Base-by-base conservation (phyloP, 1,140 invertebrate species). In the Polypedilum vanderplanki region DNA sequence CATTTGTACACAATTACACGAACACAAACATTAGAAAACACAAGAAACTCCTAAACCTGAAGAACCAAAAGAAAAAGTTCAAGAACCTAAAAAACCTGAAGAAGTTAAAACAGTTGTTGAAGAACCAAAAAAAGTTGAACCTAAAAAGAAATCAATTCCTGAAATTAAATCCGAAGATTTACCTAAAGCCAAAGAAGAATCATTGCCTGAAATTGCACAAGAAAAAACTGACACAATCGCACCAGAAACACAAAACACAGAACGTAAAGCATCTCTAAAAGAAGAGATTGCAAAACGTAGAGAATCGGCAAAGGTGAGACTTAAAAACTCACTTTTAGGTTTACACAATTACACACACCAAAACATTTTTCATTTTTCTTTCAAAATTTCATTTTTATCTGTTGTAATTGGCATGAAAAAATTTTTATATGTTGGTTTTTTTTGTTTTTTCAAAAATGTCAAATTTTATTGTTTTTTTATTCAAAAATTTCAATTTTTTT, bases 81-180 rank as follows among this genome's bases (percentile, higher is more conserved):
- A 33, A 33, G 24, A 33, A 33, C 5, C 24, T 33, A 33, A 33
- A 46, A 15, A 46, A 46, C 41, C 46, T 57, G n/a, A 57, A 57
- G 46, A 57, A 0, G 46, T n/a, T 57, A 57, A 57, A n/a, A 12
- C 9, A 12, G 46, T 12, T 15, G 46, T n/a, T n/a, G n/a, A 57
- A 57, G 46, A 57, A 57, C 46, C 12, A 15, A 57, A 57, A 57
- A 33, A 74, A 57, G 41, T 67, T 33, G 41, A 74, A 70, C 33
- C 70, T 74, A 67, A 70, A 40, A 40, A 18, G 46, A 64, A 74
- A 65, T 65, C 73, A 74, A 67, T 78, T 77, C 78, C 81, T 74
- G 82, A 83, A 78, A 77, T 79, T 57, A 83, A 84, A 80, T 78
- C 80, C 12, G 83, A 85, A 78, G 79, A 77, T 20, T 46, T 84